Base-by-base conservation (phyloP, 2,888 invertebrate genomes). In the Stenolophus ochropezus region DNA sequence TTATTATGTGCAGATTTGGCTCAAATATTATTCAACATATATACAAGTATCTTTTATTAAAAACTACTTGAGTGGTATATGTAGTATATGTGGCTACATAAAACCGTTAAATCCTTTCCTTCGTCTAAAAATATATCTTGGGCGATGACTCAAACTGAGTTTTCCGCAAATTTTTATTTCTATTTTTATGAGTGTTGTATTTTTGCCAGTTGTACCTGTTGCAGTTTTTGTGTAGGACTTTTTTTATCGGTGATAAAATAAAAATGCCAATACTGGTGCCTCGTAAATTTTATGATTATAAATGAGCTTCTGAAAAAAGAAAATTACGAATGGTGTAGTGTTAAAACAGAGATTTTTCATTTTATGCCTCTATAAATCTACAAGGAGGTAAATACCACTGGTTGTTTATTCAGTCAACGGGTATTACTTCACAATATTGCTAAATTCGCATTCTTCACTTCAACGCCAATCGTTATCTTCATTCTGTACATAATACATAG, bases 291-390 rank as follows among this genome's bases (percentile, higher is more conserved):
- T 61, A 61, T 61, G 25, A 61, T 61, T 61, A 61, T 61, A 61
- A 61, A 61, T 61, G 23, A 61, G 61, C 61, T 61, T 14, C 61
- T 61, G 61, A 61, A 61, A 61, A 61, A 61, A 61, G 25, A 61
- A 61, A 61, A 25, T 61, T 61, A 61, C 61, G 61, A 61, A 61
- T 61, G 25, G 61, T 25, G 61, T 61, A 6, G 61, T 25, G 61
- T 61, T 61, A 61, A 61, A 61, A 61, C 61, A 61, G 61, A 61
- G 61, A 61, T 61, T 61, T 61, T 61, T 61, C 61, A 61, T 61
- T 61, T 61, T 61, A 61, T 25, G 23, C 25, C 14, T 6, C 61
- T n/a, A 61, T 61, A 61, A 61, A 61, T 61, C 61, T 25, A 1
- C n/a, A 25, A n/a, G 23, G n/a, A 56, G 20, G 11, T 56, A 56